Base-by-base conservation (phyloP, 2,797 vertebrate species). In the Lerista edwardsae region DNA sequence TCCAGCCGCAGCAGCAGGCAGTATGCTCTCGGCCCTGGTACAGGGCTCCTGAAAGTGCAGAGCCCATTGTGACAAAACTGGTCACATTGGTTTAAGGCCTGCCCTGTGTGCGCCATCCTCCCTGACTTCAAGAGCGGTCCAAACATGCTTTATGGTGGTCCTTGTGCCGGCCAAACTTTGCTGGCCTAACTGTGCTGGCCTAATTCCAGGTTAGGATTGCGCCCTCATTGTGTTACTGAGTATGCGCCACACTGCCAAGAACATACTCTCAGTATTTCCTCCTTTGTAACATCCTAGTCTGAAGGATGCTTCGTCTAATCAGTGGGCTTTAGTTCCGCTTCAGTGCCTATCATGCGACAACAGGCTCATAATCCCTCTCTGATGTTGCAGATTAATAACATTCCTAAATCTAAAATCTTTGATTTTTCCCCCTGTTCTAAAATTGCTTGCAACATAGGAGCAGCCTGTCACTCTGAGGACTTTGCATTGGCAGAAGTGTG, bases 371-470 rank as follows among this genome's bases (percentile, higher is more conserved):
- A 91, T 78, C 69, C 19, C 4, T 62, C 31, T 79, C 74, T 73
- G 34, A 92, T 41, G n/a, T 88, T 80, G 9, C 82, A 90, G 74
- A 84, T 82, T 80, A 88, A 87, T 83, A 87, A 89, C 57, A 86
- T 44, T 75, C 71, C 27, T 81, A 71, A 74, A 8, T 79, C 47
- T 81, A 14, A 36, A 80, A 14, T 57, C 14, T 74, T 90, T 93
- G 6, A 5, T 89, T 89, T 67, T 69, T 75, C 27, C 12, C 68
- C 41, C 41, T 76, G 84, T 89, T 87, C 47, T 0, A 1, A 1
- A 3, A 87, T 83, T 77, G 0, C 23, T 83, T 75, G 0, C 17
- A 61, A 39, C 7, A 1, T 27, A 84, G 80, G 86, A n/a, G 74
- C 21, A 51, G 87, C 64, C 23, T 73, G 79, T 82, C 88, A 81